Conservation (phyloP, 2,888 invertebrate species). For the Dorcus hopei region DNA sequence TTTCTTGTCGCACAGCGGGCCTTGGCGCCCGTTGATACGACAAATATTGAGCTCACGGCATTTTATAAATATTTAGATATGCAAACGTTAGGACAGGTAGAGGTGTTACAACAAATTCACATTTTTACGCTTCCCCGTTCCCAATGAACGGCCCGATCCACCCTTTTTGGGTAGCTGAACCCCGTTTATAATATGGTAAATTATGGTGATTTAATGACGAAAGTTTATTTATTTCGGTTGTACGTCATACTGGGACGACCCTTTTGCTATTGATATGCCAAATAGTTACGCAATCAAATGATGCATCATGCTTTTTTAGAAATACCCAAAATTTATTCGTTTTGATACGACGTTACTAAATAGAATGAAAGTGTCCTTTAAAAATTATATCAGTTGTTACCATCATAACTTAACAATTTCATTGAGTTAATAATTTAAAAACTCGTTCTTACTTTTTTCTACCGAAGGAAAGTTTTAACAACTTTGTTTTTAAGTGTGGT, state of each 20-base stretch:
- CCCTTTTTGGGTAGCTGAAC: conserved; percentile 18
- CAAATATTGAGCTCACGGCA: conserved; percentile 12
- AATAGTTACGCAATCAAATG: too few species aligned
- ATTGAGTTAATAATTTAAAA: too few species aligned
- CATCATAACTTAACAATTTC: too few species aligned
- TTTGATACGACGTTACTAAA: too few species aligned
- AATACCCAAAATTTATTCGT: too few species aligned
- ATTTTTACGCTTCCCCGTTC: conserved; percentile 22
- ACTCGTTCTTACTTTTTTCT: too few species aligned
- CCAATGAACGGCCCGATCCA: conserved; percentile 3
- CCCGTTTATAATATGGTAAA: conserved; percentile 28
- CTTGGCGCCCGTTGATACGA: conserved; percentile 17
- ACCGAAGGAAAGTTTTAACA: too few species aligned
- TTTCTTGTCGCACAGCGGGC: conserved; percentile 21
- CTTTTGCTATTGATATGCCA: too few species aligned
- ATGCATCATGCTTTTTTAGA: too few species aligned
- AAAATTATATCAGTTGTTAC: too few species aligned
- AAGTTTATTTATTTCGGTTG: neutral
- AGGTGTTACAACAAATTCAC: conserved; percentile 27
- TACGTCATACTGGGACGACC: neutral
- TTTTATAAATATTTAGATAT: conserved; percentile 28
- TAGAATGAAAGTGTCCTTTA: too few species aligned
- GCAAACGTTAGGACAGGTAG: conserved; percentile 23
- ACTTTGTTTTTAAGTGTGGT: too few species aligned
- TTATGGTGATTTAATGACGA: conserved; percentile 29